Conservation (phyloP, 2,888 invertebrate species). For the Watsonalla cultraria region DNA sequence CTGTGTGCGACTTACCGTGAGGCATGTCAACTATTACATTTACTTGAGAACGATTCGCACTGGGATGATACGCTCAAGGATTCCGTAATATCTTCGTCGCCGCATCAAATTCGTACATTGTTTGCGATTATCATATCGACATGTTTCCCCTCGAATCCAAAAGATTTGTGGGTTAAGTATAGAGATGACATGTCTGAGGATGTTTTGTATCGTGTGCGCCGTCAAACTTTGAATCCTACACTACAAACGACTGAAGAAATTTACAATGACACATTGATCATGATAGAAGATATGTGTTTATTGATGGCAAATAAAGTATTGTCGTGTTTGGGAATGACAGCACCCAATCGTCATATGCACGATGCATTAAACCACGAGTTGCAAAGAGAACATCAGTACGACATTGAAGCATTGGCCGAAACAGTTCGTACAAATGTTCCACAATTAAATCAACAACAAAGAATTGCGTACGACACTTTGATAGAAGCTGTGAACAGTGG, state of each 20-base stretch:
- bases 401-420: slow-evolving; percentile 19
- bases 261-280: slow-evolving; percentile 12
- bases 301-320: slow-evolving; percentile 27
- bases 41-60: slow-evolving; percentile 14
- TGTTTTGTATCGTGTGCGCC: slow-evolving; percentile 9
- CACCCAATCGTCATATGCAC: slow-evolving; percentile 21
- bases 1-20: slow-evolving; percentile 13
- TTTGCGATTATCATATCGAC: slow-evolving; percentile 10
- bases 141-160: slow-evolving; percentile 10
- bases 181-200: slow-evolving; percentile 13
- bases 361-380: slow-evolving; percentile 19
- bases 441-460: slow-evolving; percentile 25
- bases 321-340: slow-evolving; percentile 21
- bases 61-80: slow-evolving; percentile 14
- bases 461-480: slow-evolving; percentile 20
- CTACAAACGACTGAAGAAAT: slow-evolving; percentile 12
- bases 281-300: slow-evolving; percentile 23
- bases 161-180: slow-evolving; percentile 8
- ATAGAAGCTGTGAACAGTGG: slow-evolving; percentile 23
- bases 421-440: slow-evolving; percentile 24
- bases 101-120: slow-evolving; percentile 10
- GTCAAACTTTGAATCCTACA: slow-evolving; percentile 3
- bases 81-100: slow-evolving; percentile 6
- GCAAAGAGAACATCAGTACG: slow-evolving; percentile 18
- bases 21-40: slow-evolving; percentile 11